A percentile compares a stretch with the other conserved stretches of the same genome.
Evolutionary conservation across 2,888 invertebrate species (phyloP).

Genomic region (Halictus quadricinctus): DNA sequence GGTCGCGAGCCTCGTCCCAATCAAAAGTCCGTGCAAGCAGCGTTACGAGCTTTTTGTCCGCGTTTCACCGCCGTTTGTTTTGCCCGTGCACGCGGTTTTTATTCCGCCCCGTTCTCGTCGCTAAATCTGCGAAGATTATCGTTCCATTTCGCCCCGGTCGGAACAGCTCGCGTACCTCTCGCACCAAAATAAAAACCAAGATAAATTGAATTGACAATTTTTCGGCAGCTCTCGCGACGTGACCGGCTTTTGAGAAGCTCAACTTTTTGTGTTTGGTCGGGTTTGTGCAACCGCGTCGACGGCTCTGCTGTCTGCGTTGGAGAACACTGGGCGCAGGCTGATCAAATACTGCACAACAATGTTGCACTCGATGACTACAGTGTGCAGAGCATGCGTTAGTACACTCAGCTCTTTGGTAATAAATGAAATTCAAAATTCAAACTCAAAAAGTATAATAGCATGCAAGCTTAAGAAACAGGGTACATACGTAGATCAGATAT

Average conservation of each 20-base stretch:
- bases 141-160: slow-evolving; percentile 26
- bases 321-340: not conserved
- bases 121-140: slow-evolving; percentile 47
- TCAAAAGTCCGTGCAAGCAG: slow-evolving; percentile 25
- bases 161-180: not conserved
- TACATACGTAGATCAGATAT: not conserved
- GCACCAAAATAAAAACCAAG: slow-evolving; percentile 3
- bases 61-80: slow-evolving; percentile 39
- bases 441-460: no score
- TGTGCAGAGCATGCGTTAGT: not conserved
- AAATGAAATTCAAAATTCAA: not conserved
- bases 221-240: not conserved
- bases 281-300: not conserved
- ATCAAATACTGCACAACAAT: not conserved
- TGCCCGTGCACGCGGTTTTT: slow-evolving; percentile 27
- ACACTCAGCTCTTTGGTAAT: not conserved
- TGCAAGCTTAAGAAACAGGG: no score
- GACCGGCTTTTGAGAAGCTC: not conserved
- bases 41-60: slow-evolving; percentile 41
- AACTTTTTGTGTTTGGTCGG: not conserved
- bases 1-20: slow-evolving; percentile 23
- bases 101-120: not conserved
- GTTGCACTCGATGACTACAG: not conserved
- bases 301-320: not conserved
- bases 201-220: slow-evolving; percentile 22